phyloP scores from a whole-genome alignment of 1,140 invertebrate genomes.

The Campoletis sonorensis region DNA sequence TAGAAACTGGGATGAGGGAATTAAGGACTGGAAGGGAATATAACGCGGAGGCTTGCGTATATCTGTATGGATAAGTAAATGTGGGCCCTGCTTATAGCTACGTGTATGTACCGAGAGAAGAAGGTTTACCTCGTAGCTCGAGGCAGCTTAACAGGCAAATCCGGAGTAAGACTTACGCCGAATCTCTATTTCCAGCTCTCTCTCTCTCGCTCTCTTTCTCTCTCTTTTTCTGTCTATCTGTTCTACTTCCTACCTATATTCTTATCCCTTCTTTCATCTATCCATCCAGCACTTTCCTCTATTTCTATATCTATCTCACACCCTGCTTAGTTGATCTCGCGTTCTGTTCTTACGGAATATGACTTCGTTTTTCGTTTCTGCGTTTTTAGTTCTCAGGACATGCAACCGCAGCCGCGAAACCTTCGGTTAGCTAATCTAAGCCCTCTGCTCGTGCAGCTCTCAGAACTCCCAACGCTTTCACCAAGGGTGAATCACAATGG shows the following conservation, averaged over 20 bases:
- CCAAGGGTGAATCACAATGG: slow-evolving; percentile 58
- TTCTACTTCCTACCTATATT: slow-evolving; percentile 28
- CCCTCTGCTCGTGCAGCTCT: slow-evolving; percentile 29
- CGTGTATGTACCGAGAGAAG: slow-evolving; percentile 20
- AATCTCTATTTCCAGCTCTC: slow-evolving; percentile 62
- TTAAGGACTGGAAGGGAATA: slow-evolving; percentile 6
- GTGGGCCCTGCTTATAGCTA: not conserved
- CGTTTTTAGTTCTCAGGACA: not conserved
- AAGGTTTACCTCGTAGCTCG: slow-evolving; percentile 60
- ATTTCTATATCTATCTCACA: not conserved
- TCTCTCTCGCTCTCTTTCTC: not conserved
- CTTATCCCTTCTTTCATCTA: slow-evolving; percentile 13
- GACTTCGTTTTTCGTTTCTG: not conserved
- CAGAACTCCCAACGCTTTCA: not conserved
- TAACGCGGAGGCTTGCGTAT: not conserved
- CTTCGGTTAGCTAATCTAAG: slow-evolving; percentile 6
- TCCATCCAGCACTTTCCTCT: slow-evolving; percentile 3
- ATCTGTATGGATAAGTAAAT: not conserved
- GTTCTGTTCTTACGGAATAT: slow-evolving; percentile 9
- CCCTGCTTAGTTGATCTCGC: not conserved
- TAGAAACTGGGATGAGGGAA: not conserved
- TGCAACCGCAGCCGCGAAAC: not conserved
- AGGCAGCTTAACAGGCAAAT: slow-evolving; percentile 66
- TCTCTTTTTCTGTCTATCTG: not conserved
- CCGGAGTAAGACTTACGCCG: slow-evolving; percentile 62